Evolutionary conservation across 2,888 invertebrate species (phyloP).

Genomic region (Rhagophthalmus giganteus): DNA sequence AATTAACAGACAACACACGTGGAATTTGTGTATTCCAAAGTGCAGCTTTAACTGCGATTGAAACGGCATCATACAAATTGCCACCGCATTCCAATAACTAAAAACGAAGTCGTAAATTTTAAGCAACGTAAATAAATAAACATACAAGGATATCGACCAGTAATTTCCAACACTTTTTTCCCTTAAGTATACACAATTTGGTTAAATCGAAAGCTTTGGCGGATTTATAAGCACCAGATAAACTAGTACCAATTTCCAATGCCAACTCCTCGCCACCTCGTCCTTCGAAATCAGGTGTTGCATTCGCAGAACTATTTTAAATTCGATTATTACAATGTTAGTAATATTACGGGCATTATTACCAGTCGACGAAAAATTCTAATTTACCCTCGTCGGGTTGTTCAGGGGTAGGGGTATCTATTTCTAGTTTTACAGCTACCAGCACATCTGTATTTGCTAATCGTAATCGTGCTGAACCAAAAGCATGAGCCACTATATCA

Average conservation of each 20-base stretch:
- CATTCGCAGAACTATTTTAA: conserved; percentile 81
- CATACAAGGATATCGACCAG: conserved; percentile 88
- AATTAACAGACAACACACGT: conserved; percentile 70
- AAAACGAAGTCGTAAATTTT: conserved; percentile 37
- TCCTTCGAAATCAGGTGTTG: conserved; percentile 95
- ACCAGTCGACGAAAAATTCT: conserved; percentile 97
- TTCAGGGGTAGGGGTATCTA: conserved; percentile 76
- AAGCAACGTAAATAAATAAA: conserved; percentile 10
- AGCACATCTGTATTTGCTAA: conserved; percentile 92
- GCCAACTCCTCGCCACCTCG: conserved; percentile 92
- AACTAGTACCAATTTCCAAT: conserved; percentile 76
- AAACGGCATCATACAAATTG: conserved; percentile 93
- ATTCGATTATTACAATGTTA: conserved; percentile 34
- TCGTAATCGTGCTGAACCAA: conserved; percentile 82
- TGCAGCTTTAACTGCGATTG: conserved; percentile 91
- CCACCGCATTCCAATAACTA: conserved; percentile 95
- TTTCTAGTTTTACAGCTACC: conserved; percentile 88
- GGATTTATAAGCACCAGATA: conserved; percentile 80
- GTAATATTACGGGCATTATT: conserved; percentile 39
- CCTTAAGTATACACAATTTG: conserved; percentile 79
- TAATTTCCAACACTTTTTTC: conserved; percentile 92
- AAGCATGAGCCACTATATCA: conserved; percentile 80
- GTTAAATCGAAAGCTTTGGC: conserved; percentile 75
- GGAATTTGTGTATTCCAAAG: conserved; percentile 84
- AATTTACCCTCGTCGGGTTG: conserved; percentile 81